Conservation (phyloP, 2,888 invertebrate species). For the Pachycephus smyrnensis region DNA sequence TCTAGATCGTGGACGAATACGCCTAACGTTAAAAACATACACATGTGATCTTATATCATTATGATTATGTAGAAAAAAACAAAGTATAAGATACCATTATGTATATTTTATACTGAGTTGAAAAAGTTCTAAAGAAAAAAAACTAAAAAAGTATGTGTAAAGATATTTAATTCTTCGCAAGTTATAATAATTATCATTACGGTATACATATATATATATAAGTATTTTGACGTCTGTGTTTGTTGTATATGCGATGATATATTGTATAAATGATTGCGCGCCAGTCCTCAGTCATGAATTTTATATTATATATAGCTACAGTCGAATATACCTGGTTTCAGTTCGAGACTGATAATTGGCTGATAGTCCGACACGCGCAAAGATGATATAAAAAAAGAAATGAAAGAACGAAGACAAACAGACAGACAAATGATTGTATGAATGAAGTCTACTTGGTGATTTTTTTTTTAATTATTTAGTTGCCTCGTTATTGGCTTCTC, state of each 20-base stretch:
- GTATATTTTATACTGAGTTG: constrained; percentile 59
- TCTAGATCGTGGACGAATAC: constrained; percentile 11
- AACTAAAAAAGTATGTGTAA: constrained; percentile 35
- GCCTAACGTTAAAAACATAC: constrained; percentile 40
- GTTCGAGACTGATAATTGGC: neutral
- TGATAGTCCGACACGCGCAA: neutral
- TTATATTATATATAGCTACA: neutral
- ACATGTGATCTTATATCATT: constrained; percentile 55
- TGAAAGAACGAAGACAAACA: neutral
- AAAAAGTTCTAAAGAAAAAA: constrained; percentile 37
- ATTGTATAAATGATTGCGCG: neutral
- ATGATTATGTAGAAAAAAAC: constrained; percentile 48
- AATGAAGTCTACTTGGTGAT: neutral
- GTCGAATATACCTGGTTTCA: neutral
- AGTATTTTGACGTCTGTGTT: constrained; percentile 9
- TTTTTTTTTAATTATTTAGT: neutral
- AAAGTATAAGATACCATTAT: constrained; percentile 56
- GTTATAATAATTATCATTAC: constrained; percentile 32
- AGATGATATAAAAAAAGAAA: neutral
- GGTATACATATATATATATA: constrained; percentile 8
- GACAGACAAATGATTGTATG: neutral
- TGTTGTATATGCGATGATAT: neutral
- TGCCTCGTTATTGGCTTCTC: neutral
- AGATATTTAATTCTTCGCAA: constrained; percentile 44
- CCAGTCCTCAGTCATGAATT: neutral